Base-by-base conservation (phyloP, 2,888 invertebrate genomes). In the Poecilus cupreus region DNA sequence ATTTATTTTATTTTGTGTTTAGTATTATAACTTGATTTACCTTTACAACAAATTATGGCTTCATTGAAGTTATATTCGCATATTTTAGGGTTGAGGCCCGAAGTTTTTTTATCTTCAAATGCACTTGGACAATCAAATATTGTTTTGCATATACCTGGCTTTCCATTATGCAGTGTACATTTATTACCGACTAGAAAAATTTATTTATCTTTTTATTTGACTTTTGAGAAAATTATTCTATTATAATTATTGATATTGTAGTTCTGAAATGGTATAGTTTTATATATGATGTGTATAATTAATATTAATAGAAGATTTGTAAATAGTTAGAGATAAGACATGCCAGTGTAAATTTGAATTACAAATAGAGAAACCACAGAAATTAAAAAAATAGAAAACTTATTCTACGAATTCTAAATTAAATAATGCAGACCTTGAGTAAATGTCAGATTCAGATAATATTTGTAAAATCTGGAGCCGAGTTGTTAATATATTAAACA, bases 21-120 rank as follows among this genome's bases (percentile, higher is more conserved):
- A 32, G 26, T 60, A 6, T 24, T 68, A 32, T 39, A 37, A 37
- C 13, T 68, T 68, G 13, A 37, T 72, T 72, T 72, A 85, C 85
- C 84, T 85, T 86, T 86, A 70, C 88, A 88, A 83, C 88, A 88
- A 51, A 88, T 86, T 51, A 88, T 86, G 2, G 87, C 86, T 26
- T 82, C 85, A 10, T 84, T 85, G 46, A 84, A 82, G 70, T 86
- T 83, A 79, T 86, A 84, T 37, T 87, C 87, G 82, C 88, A 88
- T 43, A 87, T 82, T 70, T 87, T 87, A 6, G 86, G 86, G 22
- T 82, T 82, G 26, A 87, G 85, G n/a, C 87, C 87, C 68, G 32
- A 16, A 84, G 85, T 85, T 85, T 85, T 85, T 4, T 86, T 87
- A 81, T 85, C 84, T 82, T 87, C 86, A 81, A 86, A 85, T n/a